A percentile compares a stretch with the other conserved stretches of the same genome.
Conservation (phyloP, 1,140 invertebrate genomes). For the Magallana ariakensis region DNA sequence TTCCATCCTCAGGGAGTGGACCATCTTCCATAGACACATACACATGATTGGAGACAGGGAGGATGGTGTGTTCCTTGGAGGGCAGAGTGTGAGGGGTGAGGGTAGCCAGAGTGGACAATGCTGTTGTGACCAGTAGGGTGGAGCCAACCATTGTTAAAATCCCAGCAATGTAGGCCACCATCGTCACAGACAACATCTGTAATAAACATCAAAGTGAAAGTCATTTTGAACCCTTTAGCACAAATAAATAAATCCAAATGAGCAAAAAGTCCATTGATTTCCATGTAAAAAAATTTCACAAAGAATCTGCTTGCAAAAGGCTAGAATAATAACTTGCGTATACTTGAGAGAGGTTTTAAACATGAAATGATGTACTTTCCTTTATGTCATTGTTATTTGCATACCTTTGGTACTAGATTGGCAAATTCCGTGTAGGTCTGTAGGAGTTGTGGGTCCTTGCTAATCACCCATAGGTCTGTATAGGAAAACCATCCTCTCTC, state of each 20-base stretch:
- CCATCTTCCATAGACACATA: background rate
- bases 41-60: background rate
- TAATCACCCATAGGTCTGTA: constrained; percentile 86
- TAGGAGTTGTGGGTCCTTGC: constrained; percentile 81
- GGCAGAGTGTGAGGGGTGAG: background rate
- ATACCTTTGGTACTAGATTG: constrained; percentile 82
- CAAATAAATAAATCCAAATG: constrained; percentile 19
- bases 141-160: constrained; percentile 85
- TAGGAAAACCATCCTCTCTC: constrained; percentile 92
- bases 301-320: too few relatives aligned
- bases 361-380: too few relatives aligned
- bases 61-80: background rate
- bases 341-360: too few relatives aligned
- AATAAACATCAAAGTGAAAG: constrained; percentile 48
- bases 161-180: constrained; percentile 87
- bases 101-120: constrained; percentile 50
- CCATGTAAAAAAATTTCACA: too few relatives aligned
- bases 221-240: background rate
- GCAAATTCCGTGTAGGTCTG: constrained; percentile 77
- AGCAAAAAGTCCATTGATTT: too few relatives aligned
- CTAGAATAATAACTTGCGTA: too few relatives aligned
- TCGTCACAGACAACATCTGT: constrained; percentile 84
- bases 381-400: background rate
- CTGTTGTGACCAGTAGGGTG: constrained; percentile 63
- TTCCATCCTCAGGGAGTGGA: background rate